A percentile compares a stretch with the other conserved stretches of the same genome.
Evolutionary conservation across 1,140 invertebrate species (phyloP).

Genomic region (Melipona quadrifasciata): DNA sequence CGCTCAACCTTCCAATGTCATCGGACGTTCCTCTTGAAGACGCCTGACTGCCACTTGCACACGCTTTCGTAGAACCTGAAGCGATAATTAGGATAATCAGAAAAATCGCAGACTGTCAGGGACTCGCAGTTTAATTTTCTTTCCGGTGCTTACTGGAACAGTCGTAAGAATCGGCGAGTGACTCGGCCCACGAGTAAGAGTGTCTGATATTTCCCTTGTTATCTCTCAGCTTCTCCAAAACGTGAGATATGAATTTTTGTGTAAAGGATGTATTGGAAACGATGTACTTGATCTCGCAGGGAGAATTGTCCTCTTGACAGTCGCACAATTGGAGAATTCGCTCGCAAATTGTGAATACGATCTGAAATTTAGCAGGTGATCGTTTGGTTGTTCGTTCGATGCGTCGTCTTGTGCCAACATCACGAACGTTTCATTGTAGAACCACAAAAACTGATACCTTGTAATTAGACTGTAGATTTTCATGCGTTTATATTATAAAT

Average conservation of each 20-base stretch:
- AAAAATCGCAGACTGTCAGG: not conserved
- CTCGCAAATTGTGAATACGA: constrained; percentile 89
- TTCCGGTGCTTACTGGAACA: constrained; percentile 63
- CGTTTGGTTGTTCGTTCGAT: not conserved
- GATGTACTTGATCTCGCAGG: constrained; percentile 75
- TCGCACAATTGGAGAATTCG: constrained; percentile 87
- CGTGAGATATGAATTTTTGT: constrained; percentile 77
- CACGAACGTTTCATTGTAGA: not conserved
- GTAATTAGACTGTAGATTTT: no score
- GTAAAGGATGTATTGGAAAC: constrained; percentile 78
- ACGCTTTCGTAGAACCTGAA: constrained; percentile 68
- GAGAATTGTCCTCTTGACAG: constrained; percentile 82
- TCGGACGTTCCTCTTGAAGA: constrained; percentile 70
- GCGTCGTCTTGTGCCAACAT: not conserved
- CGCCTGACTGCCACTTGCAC: constrained; percentile 62
- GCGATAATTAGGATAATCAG: not conserved
- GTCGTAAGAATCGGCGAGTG: constrained; percentile 72
- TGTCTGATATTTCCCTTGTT: constrained; percentile 69
- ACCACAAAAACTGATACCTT: no score
- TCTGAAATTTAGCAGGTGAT: constrained; percentile 77
- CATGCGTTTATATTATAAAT: no score
- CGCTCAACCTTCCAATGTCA: constrained; percentile 71
- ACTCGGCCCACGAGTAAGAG: constrained; percentile 77
- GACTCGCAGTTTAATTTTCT: not conserved
- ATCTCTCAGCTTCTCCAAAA: constrained; percentile 70